Base-by-base conservation (phyloP, 2,888 invertebrate species). In the Halictus ligatus region DNA sequence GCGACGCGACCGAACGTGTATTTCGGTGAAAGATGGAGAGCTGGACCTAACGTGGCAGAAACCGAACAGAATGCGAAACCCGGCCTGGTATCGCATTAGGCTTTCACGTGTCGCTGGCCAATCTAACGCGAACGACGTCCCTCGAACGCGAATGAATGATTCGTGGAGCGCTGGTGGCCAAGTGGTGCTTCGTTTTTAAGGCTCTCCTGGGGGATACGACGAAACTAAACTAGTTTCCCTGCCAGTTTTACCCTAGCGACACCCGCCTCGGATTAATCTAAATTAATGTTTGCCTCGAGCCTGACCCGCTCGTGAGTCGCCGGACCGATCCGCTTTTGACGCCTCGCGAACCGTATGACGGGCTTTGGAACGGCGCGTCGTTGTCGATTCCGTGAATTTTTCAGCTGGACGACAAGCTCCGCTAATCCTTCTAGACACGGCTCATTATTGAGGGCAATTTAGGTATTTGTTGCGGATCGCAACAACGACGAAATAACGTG, bases 251-350 rank as follows among this genome's bases (percentile, higher is more conserved):
- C 80, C 35, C 25, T 40, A 35, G 78, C 64, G 58, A 58, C 75
- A 78, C 75, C 29, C 77, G 87, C 86, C 88, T 84, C 54, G 91
- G 87, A 93, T 92, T 92, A 93, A 93, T 93, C 90, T 92, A 92
- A 93, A 94, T 93, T 93, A 93, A 93, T 91, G 91, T 84, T 84
- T 81, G 81, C 15, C 18, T 35, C 7, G 18, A 21, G 67, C 8
- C 67, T 15, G 35, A 7, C 25, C 25, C 25, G 60, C 60, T 13
- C 25, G 6, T 15, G 60, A 15, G 6, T 35, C 82, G 21, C 83
- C 64, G 73, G 77, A 80, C 88, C 87, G 87, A 90, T 87, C 85
- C 73, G 84, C 87, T 87, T 86, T 91, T 91, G 89, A 84, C 81
- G 79, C 43, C 48, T 21, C 85, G 76, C 67, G 48, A 25, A 50